phyloP scores from a whole-genome alignment of 2,113 vertebrate species.

The Lagopus leucura region DNA sequence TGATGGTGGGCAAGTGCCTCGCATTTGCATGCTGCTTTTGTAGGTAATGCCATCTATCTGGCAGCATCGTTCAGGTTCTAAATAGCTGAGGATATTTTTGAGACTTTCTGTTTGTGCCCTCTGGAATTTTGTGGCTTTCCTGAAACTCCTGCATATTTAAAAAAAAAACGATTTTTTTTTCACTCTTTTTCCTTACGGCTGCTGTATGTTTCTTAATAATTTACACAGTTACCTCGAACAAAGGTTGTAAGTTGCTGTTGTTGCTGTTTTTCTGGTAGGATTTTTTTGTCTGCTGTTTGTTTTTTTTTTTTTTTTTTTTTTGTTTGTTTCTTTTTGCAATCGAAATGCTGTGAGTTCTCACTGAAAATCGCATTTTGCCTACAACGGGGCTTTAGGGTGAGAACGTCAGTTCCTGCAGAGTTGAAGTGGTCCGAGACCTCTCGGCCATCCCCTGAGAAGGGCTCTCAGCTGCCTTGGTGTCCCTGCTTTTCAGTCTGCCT shows the following conservation, averaged over 20 bases:
- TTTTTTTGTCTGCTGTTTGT: background rate
- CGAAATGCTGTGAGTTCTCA: background rate
- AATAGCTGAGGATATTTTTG: background rate
- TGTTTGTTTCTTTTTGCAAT: background rate
- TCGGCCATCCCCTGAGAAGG: background rate
- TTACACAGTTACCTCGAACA: background rate
- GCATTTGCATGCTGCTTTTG: conserved; percentile 57
- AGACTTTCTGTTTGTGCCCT: background rate
- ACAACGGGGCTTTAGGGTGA: background rate
- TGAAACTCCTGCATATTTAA: background rate
- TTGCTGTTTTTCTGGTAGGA: background rate
- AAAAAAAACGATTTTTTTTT: background rate
- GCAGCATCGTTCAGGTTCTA: conserved; percentile 16
- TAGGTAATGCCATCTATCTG: conserved; percentile 16
- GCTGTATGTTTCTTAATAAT: background rate
- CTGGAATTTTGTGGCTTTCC: background rate
- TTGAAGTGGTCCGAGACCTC: background rate
- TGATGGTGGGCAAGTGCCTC: conserved; percentile 9
- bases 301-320: no score
- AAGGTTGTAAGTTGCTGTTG: rapidly evolving
- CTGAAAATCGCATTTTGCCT: background rate
- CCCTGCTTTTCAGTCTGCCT: conserved; percentile 56
- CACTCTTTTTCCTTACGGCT: background rate
- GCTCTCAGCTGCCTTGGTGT: conserved; percentile 17
- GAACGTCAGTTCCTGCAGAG: background rate